Base-by-base conservation (phyloP, 30 jellyfish, hydroid and myxozoan species). In the Chrysaora quinquecirrha region DNA sequence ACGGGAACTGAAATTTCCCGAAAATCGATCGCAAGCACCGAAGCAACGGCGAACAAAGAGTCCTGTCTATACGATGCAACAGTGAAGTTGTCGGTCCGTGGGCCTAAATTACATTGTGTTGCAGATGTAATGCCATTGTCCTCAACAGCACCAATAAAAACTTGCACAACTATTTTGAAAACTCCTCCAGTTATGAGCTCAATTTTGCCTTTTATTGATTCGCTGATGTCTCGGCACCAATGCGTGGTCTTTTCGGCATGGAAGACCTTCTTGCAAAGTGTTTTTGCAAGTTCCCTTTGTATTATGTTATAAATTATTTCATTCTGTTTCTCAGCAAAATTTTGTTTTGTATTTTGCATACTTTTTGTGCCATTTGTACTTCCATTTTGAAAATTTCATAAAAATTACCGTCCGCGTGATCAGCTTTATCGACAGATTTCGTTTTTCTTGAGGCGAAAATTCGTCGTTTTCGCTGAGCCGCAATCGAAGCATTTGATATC, bases 101-200 rank as follows among this genome's bases (percentile, higher is more conserved):
- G 87, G 30, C 75, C 49, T n/a, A 63, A 64, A 33, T 48, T 71
- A 60, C 96, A 76, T 66, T 90, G 98, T 30, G 83, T 30, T 19
- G 98, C 98, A 1, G 96, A 49, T 47, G 60, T 50, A 27, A 85
- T 73, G 4, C 98, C 98, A 25, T 90, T 84, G 34, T 85, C 98
- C 58, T 68, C 87, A 71, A 90, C 72, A 48, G 95, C 95, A 4
- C 96, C 95, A 34, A 90, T 77, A 47, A 67, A 90, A 7, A 86
- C 87, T 73, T 90, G 98, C 43, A 80, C 95, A 58, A 79, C 70
- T n/a, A 90, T 64, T 52, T 90, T 90, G 87, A 35, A 90, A 27
- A 46, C 69, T 33, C 91, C 95, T 64, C 74, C 83, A 0, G 96
- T 84, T 46, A 63, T 76, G 0, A 23, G 52, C 18, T 84, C 90